Conservation (phyloP, 1,140 invertebrate species). For the Elysia chlorotica region DNA sequence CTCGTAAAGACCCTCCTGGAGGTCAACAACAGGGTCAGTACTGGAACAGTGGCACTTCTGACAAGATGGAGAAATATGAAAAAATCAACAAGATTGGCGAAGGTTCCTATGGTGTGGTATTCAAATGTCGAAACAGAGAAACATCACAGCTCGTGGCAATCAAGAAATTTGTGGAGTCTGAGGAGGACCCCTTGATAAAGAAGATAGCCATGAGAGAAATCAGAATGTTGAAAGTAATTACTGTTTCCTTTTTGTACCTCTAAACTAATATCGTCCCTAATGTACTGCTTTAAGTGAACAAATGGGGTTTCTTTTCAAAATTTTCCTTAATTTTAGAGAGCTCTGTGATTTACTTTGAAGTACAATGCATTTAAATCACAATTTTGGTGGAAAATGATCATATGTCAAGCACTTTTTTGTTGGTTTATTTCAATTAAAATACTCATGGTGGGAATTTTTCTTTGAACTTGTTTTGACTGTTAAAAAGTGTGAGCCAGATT, state of each 20-base stretch:
- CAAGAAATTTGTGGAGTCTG: slow-evolving; percentile 98
- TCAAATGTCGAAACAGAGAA: slow-evolving; percentile 96
- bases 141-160: slow-evolving; percentile 96
- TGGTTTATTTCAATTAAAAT: too few species aligned
- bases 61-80: slow-evolving; percentile 95
- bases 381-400: too few species aligned
- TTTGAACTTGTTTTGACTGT: too few species aligned
- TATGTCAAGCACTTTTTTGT: too few species aligned
- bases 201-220: slow-evolving; percentile 99
- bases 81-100: slow-evolving; percentile 95
- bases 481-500: too few species aligned
- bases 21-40: slow-evolving; percentile 6
- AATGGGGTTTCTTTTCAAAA: too few species aligned
- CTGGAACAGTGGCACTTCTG: slow-evolving; percentile 12
- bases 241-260: not conserved
- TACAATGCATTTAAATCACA: too few species aligned
- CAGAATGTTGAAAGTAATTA: slow-evolving; percentile 88
- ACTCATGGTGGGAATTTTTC: too few species aligned
- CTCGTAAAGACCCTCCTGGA: slow-evolving; percentile 19
- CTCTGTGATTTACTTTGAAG: too few species aligned
- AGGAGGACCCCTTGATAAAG: slow-evolving; percentile 96
- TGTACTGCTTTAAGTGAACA: too few species aligned
- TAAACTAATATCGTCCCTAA: too few species aligned
- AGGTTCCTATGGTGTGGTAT: slow-evolving; percentile 97
- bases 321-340: too few species aligned